phyloP scores from a whole-genome alignment of 1,140 invertebrate species.

The Tribolium castaneum region DNA sequence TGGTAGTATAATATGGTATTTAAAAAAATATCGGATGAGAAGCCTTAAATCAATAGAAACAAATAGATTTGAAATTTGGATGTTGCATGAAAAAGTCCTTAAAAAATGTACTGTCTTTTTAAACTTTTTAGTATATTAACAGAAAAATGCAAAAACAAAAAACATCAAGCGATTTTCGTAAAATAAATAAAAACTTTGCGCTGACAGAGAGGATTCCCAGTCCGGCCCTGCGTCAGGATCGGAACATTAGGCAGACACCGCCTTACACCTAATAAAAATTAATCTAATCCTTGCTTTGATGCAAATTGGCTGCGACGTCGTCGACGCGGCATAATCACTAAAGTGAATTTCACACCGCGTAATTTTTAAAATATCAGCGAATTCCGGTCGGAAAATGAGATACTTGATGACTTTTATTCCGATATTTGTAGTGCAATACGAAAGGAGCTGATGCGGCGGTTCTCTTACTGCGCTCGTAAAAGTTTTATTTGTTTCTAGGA shows the following conservation, averaged over 20 bases:
- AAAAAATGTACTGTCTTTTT: too few species aligned
- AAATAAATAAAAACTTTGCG: too few species aligned
- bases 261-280: slow-evolving; percentile 36
- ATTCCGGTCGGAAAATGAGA: slow-evolving; percentile 4
- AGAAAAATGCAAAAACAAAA: too few species aligned
- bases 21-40: too few species aligned
- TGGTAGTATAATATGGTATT: too few species aligned
- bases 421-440: slow-evolving; percentile 3
- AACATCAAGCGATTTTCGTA: too few species aligned
- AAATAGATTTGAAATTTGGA: too few species aligned
- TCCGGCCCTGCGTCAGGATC: not conserved
- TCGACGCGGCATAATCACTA: slow-evolving; percentile 15
- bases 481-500: slow-evolving; percentile 20
- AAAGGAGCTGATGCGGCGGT: slow-evolving; percentile 17
- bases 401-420: slow-evolving; percentile 18
- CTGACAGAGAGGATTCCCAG: too few species aligned
- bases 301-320: slow-evolving; percentile 32
- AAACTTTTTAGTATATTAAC: too few species aligned
- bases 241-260: slow-evolving; percentile 35
- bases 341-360: slow-evolving; percentile 30
- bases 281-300: slow-evolving; percentile 38
- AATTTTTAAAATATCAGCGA: slow-evolving; percentile 38
- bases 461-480: slow-evolving; percentile 11
- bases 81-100: too few species aligned
- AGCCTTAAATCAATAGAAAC: too few species aligned